Evolutionary conservation across 1,140 invertebrate species (phyloP), one percentile per base, ranked within the genome.

Genomic region (Drosophila arawakana): DNA sequence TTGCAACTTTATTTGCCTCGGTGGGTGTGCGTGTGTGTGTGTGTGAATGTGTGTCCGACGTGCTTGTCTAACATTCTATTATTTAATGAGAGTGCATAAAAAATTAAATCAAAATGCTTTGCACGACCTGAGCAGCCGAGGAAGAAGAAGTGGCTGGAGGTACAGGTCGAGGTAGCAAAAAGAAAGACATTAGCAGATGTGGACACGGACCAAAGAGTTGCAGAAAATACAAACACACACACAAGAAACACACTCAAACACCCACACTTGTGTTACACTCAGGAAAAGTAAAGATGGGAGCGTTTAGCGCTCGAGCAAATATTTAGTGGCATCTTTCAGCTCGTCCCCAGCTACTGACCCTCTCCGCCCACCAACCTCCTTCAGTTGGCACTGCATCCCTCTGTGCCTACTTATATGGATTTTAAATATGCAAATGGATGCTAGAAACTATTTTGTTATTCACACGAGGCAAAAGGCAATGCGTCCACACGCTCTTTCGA

Each of bases 361-460:
- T 13, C 25, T 30, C 25, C 25, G 6, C 25, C 25, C 25, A 6
- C 0, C 54, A n/a, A 18, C 18, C 55, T 44, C 21, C 2, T 2
- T 15, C 58, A 2, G 4, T 7, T n/a, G n/a, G 10, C 41, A 15
- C 37, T 8, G 18, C 35, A 13, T n/a, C 18, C 11, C 50, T 30
- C 0, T 9, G 3, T 25, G 11, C 47, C 4, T 46, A 50, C 8
- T 25, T 55, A 10, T 50, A 44, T 65, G 65, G 67, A 63, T 58
- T 75, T 75, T 75, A 75, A 70, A 75, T 75, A 75, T 70, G 67
- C 73, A 75, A 75, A 75, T 75, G 73, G 66, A 65, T 75, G 63
- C 73, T 75, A 66, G 59, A 70, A 75, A 63, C 73, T 75, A 75
- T 75, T 75, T 75, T 75, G 70, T 75, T 75, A 75, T 75, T 75